phyloP scores from a whole-genome alignment of 2,797 vertebrate species.

The Perodicticus potto region DNA sequence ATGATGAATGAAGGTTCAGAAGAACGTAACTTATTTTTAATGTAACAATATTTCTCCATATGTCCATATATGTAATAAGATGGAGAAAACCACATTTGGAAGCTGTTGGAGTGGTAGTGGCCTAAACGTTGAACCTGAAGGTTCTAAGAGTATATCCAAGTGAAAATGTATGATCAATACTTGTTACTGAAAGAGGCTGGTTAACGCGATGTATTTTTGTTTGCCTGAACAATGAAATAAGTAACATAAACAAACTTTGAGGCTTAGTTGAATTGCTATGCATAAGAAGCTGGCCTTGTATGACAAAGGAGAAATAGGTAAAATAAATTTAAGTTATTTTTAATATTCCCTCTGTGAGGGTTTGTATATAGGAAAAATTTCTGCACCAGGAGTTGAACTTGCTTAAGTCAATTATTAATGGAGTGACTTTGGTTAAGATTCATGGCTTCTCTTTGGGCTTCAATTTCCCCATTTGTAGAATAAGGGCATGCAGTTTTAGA shows the following conservation, averaged over 20 bases:
- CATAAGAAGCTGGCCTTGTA: neutral
- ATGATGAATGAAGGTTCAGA: neutral
- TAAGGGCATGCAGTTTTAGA: neutral
- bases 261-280: neutral
- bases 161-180: slow-evolving; percentile 4
- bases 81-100: slow-evolving; percentile 24
- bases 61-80: neutral
- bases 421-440: neutral
- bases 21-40: slow-evolving; percentile 21
- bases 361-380: neutral
- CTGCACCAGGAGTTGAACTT: neutral
- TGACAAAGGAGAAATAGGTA: slow-evolving; percentile 7
- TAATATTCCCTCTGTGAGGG: neutral
- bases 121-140: neutral
- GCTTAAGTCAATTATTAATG: neutral
- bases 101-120: neutral
- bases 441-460: neutral
- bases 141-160: neutral
- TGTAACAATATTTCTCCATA: slow-evolving; percentile 3
- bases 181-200: neutral
- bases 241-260: slow-evolving; percentile 2
- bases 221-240: slow-evolving; percentile 31
- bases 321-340: slow-evolving; percentile 19
- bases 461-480: slow-evolving; percentile 20
- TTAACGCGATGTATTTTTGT: neutral